Base-by-base conservation (phyloP, 2,113 vertebrate genomes). In the Martes martes region DNA sequence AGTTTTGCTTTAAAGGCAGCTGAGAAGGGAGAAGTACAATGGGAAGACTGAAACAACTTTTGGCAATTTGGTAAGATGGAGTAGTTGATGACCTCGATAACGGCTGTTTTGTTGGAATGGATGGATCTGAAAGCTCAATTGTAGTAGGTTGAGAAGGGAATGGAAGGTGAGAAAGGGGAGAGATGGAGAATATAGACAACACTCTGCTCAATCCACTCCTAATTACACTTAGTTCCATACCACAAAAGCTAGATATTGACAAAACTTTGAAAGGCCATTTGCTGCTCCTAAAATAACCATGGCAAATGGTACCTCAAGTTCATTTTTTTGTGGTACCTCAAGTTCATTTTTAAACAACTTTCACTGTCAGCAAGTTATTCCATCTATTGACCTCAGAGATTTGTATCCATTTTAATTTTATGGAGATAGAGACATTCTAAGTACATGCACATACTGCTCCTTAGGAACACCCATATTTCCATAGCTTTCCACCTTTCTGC, bases 231-330 rank as follows among this genome's bases (percentile, higher is more conserved):
- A 94, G 88, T 65, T 39, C 84, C 63, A 7, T 16, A 88, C 92
- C 88, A 92, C 93, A 98, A 97, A 96, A 95, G 92, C 63, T 42
- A 39, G 94, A 73, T 97, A 97, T 95, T 73, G 97, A 97, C 96
- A 91, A 82, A 82, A 57, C 71, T 80, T 93, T 84, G 89, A 97
- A 95, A 98, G 59, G 63, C 87, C 94, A 85, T 97, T 96, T 97
- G 57, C 96, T 82, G 83, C 65, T 95, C 87, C 87, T 89, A 82
- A 97, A 98, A 97, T 96, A 95, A 89, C 96, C 11, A 6, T 36
- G 65, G 79, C 76, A 91, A 94, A 89, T 91, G 47, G 90, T 88
- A n/a, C 59, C 39, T 76, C 84, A 28, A 24, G 57, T 61, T 26
- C 67, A 33, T 83, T 91, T 95, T 97, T 96, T 92, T 92, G 94